A percentile compares a stretch with the other conserved stretches of the same genome.
Evolutionary conservation across 2,888 invertebrate genomes (phyloP).

Genomic region (Polymixis flavicincta): DNA sequence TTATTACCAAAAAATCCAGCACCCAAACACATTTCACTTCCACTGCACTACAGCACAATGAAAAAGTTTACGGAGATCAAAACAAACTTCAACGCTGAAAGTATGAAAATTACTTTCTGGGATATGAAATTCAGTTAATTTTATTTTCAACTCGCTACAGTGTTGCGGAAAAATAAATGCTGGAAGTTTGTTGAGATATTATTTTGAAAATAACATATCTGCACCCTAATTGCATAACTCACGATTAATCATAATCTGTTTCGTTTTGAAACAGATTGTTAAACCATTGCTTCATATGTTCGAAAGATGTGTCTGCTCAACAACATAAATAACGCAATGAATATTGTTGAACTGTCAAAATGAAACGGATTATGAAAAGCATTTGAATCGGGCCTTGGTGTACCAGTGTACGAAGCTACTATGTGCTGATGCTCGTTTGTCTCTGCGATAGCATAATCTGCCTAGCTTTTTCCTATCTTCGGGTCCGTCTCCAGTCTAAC

Average conservation of each 20-base stretch:
- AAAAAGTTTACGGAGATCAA: constrained; percentile 40
- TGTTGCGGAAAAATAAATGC: neutral
- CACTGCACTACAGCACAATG: constrained; percentile 18
- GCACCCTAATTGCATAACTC: too few relatives aligned
- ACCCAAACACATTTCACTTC: constrained; percentile 11
- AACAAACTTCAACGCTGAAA: constrained; percentile 23
- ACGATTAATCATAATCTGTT: too few relatives aligned
- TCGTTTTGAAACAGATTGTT: too few relatives aligned
- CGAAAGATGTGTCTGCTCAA: too few relatives aligned
- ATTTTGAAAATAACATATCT: neutral
- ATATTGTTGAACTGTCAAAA: too few relatives aligned
- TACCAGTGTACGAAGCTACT: neutral
- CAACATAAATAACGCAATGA: too few relatives aligned
- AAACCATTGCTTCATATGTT: too few relatives aligned
- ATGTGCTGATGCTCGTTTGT: neutral
- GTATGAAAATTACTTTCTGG: constrained; percentile 33
- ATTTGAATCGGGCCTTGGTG: neutral
- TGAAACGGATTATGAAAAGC: too few relatives aligned
- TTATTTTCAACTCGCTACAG: neutral
- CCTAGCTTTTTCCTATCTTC: too few relatives aligned
- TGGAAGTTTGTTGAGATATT: neutral
- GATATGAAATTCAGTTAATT: constrained; percentile 2
- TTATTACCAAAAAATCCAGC: neutral
- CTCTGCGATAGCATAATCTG: neutral
- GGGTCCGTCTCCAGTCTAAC: too few relatives aligned